A percentile compares a stretch with the other conserved stretches of the same genome.
phyloP scores from a whole-genome alignment of 1,140 invertebrate genomes.

The Leguminivora glycinivorella region DNA sequence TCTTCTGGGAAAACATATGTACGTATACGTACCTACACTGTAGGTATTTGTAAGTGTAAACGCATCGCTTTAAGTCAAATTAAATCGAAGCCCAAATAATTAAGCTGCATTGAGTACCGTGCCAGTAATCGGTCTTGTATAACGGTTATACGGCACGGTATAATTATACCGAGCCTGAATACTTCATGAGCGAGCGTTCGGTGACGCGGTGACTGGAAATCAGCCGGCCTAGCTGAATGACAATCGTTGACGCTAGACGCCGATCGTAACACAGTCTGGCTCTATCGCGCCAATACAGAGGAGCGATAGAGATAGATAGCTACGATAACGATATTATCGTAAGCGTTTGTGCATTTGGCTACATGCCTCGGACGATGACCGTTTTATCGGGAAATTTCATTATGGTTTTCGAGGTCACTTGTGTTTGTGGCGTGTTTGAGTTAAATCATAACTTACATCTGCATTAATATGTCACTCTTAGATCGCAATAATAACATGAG shows the following conservation, averaged over 20 bases:
- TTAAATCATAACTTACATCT: background rate
- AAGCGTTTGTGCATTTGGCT: no score
- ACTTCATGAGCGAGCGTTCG: slow-evolving; percentile 44
- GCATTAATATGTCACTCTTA: no score
- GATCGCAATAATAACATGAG: no score
- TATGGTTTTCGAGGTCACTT: background rate
- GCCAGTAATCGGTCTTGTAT: slow-evolving; percentile 14
- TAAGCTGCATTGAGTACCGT: slow-evolving; percentile 11
- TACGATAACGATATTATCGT: no score
- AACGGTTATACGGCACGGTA: slow-evolving; percentile 40
- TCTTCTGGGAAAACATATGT: no score
- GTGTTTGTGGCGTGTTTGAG: background rate
- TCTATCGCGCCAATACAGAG: no score
- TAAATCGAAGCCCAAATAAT: background rate
- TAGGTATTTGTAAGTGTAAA: no score
- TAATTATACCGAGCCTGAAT: slow-evolving; percentile 60
- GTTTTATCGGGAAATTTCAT: background rate
- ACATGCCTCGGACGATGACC: background rate
- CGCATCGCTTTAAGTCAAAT: slow-evolving; percentile 13
- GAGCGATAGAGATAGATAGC: no score
- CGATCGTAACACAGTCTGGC: no score
- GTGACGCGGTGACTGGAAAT: slow-evolving; percentile 3
- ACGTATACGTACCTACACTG: no score
- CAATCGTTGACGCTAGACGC: no score
- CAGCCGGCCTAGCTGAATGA: no score